Evolutionary conservation across 2,113 vertebrate species (phyloP).

Genomic region (Puffinus mauretanicus): DNA sequence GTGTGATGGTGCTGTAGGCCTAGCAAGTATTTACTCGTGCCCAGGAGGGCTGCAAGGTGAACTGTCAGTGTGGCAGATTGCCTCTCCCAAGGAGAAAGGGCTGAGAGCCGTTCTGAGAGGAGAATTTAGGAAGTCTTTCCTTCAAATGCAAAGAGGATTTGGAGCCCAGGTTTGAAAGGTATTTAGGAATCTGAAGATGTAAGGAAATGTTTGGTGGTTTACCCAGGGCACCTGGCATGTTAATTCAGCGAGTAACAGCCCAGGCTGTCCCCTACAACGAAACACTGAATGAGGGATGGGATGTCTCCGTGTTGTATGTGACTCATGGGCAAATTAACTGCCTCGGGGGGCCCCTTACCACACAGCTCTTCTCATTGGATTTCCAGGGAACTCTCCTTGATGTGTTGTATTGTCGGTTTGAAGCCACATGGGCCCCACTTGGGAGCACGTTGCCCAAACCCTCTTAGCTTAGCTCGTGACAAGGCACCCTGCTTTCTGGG

Average conservation of each 20-base stretch:
- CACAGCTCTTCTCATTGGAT: neutral
- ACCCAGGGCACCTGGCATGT: neutral
- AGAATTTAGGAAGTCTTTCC: neutral
- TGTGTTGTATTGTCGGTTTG: neutral
- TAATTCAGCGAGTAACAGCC: neutral
- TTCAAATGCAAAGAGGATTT: neutral
- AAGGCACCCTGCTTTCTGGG: neutral
- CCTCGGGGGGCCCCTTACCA: neutral
- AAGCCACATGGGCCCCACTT: neutral
- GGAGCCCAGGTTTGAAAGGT: neutral
- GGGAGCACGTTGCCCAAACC: rapidly evolving
- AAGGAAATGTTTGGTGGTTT: neutral
- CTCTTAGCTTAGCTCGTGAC: neutral
- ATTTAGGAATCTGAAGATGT: neutral
- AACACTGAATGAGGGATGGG: neutral
- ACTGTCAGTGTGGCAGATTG: neutral
- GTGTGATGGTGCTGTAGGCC: neutral
- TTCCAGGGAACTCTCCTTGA: neutral
- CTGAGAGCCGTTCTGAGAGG: neutral
- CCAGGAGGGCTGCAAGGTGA: neutral
- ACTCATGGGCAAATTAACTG: neutral
- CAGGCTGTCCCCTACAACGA: neutral
- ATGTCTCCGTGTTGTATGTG: rapidly evolving
- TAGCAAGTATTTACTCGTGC: neutral
- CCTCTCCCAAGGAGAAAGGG: neutral